Percentiles rank a stretch among this genome's conserved stretches.
These are phyloP conservation scores for Aphyosemion australe DNA, from an alignment of 2,113 vertebrate genomes.

Conservation along the genomic window DNA sequence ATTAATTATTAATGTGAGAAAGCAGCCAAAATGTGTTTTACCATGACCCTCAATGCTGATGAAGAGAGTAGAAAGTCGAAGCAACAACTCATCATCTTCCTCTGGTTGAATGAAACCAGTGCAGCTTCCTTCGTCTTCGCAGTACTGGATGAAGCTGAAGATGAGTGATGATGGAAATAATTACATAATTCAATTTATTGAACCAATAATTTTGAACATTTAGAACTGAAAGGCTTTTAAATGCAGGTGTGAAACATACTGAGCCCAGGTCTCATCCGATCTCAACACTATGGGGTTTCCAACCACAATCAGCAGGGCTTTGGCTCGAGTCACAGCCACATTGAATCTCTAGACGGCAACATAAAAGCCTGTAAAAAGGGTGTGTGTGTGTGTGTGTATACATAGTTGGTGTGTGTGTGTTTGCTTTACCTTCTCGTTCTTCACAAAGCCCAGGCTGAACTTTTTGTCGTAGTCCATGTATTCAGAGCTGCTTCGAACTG, in stretches of 20 bases:
- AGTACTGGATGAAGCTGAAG: constrained; percentile 87
- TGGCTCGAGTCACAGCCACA: constrained; percentile 92
- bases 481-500: constrained; percentile 85
- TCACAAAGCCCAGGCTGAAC: constrained; percentile 92
- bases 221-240: background rate
- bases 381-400: too few relatives aligned
- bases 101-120: constrained; percentile 62
- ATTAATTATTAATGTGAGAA: background rate
- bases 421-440: constrained; percentile 86
- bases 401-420: background rate
- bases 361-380: background rate
- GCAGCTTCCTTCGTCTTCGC: constrained; percentile 75
- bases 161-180: too few relatives aligned
- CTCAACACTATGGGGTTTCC: constrained; percentile 87
- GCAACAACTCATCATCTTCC: constrained; percentile 32
- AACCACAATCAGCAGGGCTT: constrained; percentile 90
- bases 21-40: constrained; percentile 33
- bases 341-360: constrained; percentile 86
- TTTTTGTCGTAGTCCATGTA: constrained; percentile 76
- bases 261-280: constrained; percentile 82
- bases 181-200: background rate
- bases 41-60: constrained; percentile 50
- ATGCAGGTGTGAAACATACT: constrained; percentile 69
- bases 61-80: constrained; percentile 43
- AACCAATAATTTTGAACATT: background rate